Evolutionary conservation across 2,888 invertebrate species (phyloP).

Genomic region (Scaptomyza parva): DNA sequence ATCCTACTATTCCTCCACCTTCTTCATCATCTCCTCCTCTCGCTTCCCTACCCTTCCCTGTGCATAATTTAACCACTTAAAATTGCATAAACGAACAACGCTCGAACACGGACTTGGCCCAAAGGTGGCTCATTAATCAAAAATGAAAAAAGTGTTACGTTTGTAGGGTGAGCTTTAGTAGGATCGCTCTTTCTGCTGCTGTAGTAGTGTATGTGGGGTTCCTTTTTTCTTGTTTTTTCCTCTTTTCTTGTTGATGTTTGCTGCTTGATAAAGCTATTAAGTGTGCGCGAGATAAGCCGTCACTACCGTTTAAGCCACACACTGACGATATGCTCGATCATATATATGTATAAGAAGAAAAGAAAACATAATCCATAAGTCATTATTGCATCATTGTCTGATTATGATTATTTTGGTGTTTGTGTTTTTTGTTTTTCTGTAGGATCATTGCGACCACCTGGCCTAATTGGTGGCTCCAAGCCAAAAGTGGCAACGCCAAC

Average conservation of each 20-base stretch:
- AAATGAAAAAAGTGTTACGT: conserved; percentile 26
- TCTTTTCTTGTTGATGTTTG: conserved; percentile 56
- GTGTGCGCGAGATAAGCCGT: conserved; percentile 58
- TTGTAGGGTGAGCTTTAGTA: conserved; percentile 14
- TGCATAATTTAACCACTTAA: conserved; percentile 80
- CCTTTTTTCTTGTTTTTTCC: background rate
- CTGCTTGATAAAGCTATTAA: conserved; percentile 83
- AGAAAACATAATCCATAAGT: conserved; percentile 35
- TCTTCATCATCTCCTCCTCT: background rate
- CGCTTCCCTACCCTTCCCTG: conserved; percentile 7
- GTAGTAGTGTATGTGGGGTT: conserved; percentile 16
- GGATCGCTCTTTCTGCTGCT: conserved; percentile 10
- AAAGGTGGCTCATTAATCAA: conserved; percentile 81
- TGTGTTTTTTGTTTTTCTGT: conserved; percentile 63
- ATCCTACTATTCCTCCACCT: conserved; percentile 9
- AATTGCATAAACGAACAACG: conserved; percentile 66
- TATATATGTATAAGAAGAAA: too few species aligned
- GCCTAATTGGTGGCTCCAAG: conserved; percentile 97
- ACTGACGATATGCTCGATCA: conserved; percentile 31
- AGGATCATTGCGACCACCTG: conserved; percentile 95
- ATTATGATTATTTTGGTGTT: conserved; percentile 22
- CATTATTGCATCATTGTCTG: conserved; percentile 43
- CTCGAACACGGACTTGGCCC: conserved; percentile 35
- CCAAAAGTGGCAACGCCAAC: conserved; percentile 99
- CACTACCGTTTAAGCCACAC: conserved; percentile 27